These are phyloP conservation scores for Ptilonorhynchus violaceus DNA, from an alignment of 2,113 vertebrate species.

Conservation along the genomic window DNA sequence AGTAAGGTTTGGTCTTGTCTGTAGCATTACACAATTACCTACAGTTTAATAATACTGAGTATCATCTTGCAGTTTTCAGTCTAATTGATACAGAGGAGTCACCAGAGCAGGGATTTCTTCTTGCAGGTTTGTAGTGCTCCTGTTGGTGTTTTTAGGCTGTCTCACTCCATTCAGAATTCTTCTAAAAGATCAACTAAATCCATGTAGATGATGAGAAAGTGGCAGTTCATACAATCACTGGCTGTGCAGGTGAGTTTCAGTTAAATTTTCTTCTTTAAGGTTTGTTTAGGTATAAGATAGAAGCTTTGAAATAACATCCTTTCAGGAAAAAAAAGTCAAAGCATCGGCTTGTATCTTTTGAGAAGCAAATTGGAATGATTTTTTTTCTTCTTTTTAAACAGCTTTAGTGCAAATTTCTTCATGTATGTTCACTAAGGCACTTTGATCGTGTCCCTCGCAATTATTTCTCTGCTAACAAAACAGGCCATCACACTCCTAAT, in stretches of 20 bases:
- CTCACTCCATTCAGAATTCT: background rate
- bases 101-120: background rate
- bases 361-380: background rate
- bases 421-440: constrained; percentile 13
- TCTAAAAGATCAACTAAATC: constrained; percentile 34
- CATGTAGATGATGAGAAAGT: constrained; percentile 50
- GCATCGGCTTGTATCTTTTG: background rate
- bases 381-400: background rate
- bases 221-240: constrained; percentile 62
- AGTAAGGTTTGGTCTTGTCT: background rate
- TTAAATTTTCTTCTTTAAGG: background rate
- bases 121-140: background rate
- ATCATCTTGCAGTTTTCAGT: constrained; percentile 13
- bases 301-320: background rate
- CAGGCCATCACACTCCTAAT: background rate
- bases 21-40: background rate
- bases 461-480: background rate
- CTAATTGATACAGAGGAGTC: background rate
- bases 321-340: background rate
- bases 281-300: background rate
- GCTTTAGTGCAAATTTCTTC: background rate
- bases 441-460: background rate
- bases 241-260: constrained; percentile 67
- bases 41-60: background rate
- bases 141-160: background rate